Evolutionary conservation across 37 sponge, comb jelly and placozoan species (phyloP).

Genomic region (Amphimedon queenslandica): DNA sequence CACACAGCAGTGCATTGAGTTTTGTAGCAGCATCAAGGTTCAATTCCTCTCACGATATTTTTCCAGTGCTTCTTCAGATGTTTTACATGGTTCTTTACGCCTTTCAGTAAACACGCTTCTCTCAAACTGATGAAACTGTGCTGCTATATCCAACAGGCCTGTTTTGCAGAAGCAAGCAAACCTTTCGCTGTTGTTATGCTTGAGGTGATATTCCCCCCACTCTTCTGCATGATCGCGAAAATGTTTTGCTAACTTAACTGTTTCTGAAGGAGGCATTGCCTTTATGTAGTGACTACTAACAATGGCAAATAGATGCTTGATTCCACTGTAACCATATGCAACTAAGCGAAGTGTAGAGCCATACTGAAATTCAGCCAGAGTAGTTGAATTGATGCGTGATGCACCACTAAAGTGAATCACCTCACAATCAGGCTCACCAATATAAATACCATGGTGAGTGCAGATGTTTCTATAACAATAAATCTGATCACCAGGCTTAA

Average conservation of each 20-base stretch:
- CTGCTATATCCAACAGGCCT: too few relatives aligned
- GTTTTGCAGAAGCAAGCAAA: background rate
- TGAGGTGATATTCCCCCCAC: background rate
- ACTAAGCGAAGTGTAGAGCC: background rate
- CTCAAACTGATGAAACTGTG: too few relatives aligned
- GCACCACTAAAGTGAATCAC: background rate
- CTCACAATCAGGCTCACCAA: background rate
- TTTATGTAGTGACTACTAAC: background rate
- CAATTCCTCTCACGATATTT: too few relatives aligned
- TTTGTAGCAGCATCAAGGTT: too few relatives aligned
- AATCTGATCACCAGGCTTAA: background rate
- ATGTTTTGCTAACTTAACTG: background rate
- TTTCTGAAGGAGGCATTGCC: background rate
- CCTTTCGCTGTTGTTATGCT: background rate
- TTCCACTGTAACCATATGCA: background rate
- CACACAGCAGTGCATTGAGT: too few relatives aligned
- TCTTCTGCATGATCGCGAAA: background rate
- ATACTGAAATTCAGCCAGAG: background rate
- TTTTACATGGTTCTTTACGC: too few relatives aligned
- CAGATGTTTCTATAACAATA: background rate
- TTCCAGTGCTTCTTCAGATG: too few relatives aligned
- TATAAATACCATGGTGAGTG: background rate
- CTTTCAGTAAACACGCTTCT: too few relatives aligned
- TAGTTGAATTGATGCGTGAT: background rate
- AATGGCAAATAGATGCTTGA: background rate